phyloP scores from a whole-genome alignment of 1,140 invertebrate genomes.

The Drosophila nikananu region DNA sequence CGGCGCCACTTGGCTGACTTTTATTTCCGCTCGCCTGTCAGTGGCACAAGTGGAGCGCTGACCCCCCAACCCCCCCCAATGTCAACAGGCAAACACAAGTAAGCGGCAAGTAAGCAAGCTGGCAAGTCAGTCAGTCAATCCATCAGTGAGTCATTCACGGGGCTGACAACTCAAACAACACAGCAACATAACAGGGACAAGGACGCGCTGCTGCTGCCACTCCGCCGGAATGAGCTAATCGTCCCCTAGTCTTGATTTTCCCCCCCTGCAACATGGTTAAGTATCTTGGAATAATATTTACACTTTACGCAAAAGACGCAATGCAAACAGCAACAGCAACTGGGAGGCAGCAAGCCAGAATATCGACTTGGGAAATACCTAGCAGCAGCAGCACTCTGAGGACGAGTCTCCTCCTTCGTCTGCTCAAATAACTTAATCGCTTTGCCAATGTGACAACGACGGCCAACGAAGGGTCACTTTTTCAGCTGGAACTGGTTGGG shows the following conservation, averaged over 20 bases:
- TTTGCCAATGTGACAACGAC: slow-evolving; percentile 56
- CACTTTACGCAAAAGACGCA: slow-evolving; percentile 76
- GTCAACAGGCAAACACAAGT: slow-evolving; percentile 53
- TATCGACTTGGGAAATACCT: neutral
- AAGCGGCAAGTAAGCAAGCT: slow-evolving; percentile 22
- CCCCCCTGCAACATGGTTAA: slow-evolving; percentile 67
- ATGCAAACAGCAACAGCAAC: slow-evolving; percentile 59
- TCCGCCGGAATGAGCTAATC: slow-evolving; percentile 53
- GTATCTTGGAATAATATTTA: slow-evolving; percentile 83
- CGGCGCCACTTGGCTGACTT: slow-evolving; percentile 45
- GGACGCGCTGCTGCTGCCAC: slow-evolving; percentile 36
- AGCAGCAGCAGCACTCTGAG: neutral
- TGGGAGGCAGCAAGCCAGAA: neutral
- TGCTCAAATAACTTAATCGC: slow-evolving; percentile 76
- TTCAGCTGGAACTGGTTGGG: slow-evolving; percentile 21
- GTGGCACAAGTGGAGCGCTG: slow-evolving; percentile 43
- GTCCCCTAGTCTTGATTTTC: neutral
- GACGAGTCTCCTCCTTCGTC: slow-evolving; percentile 7
- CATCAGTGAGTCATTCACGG: slow-evolving; percentile 76
- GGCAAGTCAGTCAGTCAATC: slow-evolving; percentile 40
- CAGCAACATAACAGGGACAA: slow-evolving; percentile 68
- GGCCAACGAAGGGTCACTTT: slow-evolving; percentile 4
- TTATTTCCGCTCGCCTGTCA: slow-evolving; percentile 65
- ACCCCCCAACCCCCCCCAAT: too few relatives aligned
- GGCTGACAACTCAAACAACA: slow-evolving; percentile 75